Conservation (phyloP, 2,113 vertebrate species). For the Muntiacus muntjak region DNA sequence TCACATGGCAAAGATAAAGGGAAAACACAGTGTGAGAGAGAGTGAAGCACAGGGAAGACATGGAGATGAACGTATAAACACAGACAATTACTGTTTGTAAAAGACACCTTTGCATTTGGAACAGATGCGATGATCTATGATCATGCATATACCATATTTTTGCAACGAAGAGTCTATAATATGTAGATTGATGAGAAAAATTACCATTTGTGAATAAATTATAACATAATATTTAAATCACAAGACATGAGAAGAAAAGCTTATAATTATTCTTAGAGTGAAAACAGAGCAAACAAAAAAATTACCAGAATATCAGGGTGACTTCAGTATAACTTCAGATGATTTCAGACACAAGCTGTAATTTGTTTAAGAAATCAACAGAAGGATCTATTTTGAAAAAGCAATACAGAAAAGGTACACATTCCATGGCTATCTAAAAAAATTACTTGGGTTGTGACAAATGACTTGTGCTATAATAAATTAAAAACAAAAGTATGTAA, state of each 20-base stretch:
- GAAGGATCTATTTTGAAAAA: neutral
- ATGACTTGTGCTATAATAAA: neutral
- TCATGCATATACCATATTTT: neutral
- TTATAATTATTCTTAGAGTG: neutral
- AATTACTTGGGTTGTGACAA: neutral
- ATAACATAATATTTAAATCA: neutral
- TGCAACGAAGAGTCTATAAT: neutral
- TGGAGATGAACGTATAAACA: neutral
- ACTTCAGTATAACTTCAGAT: neutral
- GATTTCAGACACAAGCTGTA: neutral
- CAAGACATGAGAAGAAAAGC: neutral
- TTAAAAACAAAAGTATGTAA: neutral
- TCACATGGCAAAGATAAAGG: neutral
- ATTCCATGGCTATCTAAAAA: neutral
- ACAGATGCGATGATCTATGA: neutral
- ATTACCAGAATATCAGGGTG: neutral
- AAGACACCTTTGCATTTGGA: neutral
- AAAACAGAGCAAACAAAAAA: neutral
- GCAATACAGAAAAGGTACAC: neutral
- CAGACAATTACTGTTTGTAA: neutral
- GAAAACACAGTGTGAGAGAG: neutral
- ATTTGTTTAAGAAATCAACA: neutral
- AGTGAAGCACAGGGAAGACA: neutral
- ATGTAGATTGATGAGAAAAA: neutral
- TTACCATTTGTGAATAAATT: neutral